Base-by-base conservation (phyloP, 2,797 vertebrate species). In the Balearica regulorum region DNA sequence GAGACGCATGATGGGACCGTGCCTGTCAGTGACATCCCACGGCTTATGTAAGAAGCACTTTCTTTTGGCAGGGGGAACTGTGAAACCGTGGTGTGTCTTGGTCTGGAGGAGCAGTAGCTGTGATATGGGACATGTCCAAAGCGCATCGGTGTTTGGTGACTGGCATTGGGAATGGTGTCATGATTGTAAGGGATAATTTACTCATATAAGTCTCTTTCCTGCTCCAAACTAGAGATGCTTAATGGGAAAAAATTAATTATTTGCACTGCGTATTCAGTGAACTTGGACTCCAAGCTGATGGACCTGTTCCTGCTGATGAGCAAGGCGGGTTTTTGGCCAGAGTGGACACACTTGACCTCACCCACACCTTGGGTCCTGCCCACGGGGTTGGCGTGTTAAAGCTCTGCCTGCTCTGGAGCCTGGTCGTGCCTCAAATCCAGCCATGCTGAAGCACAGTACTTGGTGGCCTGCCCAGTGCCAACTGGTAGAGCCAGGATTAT, bases 21-120 rank as follows among this genome's bases (percentile, higher is more conserved):
- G 95, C 98, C 99, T 7, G 99, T 99, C 97, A 99, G 99, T 43
- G 99, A 99, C 96, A 99, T 99, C 77, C 99, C 99, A 5, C 98
- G 99, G 70, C 99, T 99, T 64, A 99, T 99, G 99, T 99, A 98
- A 99, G 99, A 83, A 68, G 5, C 0, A 0, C 35, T 92, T 89
- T 53, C 26, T 70, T 55, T 48, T 13, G 1, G 10, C 54, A 65
- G 48, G 35, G 15, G 18, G 55, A 58, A 25, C 25, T 0, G 0
- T 57, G 44, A 60, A 82, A 66, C 28, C 17, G 1, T 0, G 0
- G 31, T 0, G 5, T 48, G 44, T 26, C 64, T 54, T 16, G n/a
- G 29, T 26, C 31, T 85, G 69, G 69, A 72, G 70, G 41, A 86
- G 83, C 70, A 41, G 39, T 37, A 21, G 53, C 41, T 89, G 60